Base-by-base conservation (phyloP, 2,888 invertebrate species). In the Folsomia manolachei region DNA sequence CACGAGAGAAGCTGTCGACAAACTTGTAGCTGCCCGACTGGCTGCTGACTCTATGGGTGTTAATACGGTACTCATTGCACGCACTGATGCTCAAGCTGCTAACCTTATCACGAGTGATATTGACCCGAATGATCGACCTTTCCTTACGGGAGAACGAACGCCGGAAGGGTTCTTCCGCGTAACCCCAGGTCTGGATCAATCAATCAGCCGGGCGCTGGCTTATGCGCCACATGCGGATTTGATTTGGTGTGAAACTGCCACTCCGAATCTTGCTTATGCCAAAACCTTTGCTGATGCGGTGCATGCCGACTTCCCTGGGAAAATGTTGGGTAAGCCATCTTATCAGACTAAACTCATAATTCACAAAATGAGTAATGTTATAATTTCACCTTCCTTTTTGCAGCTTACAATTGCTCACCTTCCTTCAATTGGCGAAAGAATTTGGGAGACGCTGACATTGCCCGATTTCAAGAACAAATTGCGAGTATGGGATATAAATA, bases 401-500 rank as follows among this genome's bases (percentile, higher is more conserved):
- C n/a, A n/a, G 2, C 52, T 9, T 75, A 77, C 74, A 77, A 77
- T 27, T 77, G 75, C 74, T 75, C 77, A 1, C 75, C 77, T 0
- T 74, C 72, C 14, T 77, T 75, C 74, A 75, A 75, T 69, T 77
- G 77, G 77, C 74, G 70, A 23, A 74, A 82, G 72, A 83, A 84
- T 71, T 75, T 84, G n/a, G 78, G 80, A 60, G 81, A 82, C 39
- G 25, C 65, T 11, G 82, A 82, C 67, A 84, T 84, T 80, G 82
- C 82, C 71, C 81, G 82, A 74, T 84, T 83, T 81, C 82, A 83
- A 72, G 74, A 77, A 23, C 83, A 83, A 76, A 79, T 84, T 62
- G 83, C 82, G 18, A 81, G 81, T 14, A 82, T 83, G 83, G 84
- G 83, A 63, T 84, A 83, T 82, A 83, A 83, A 73, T 84, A 82